Evolutionary conservation across 2,888 invertebrate genomes (phyloP), one percentile per base, ranked within the genome.

Genomic region (Magallana nippona): DNA sequence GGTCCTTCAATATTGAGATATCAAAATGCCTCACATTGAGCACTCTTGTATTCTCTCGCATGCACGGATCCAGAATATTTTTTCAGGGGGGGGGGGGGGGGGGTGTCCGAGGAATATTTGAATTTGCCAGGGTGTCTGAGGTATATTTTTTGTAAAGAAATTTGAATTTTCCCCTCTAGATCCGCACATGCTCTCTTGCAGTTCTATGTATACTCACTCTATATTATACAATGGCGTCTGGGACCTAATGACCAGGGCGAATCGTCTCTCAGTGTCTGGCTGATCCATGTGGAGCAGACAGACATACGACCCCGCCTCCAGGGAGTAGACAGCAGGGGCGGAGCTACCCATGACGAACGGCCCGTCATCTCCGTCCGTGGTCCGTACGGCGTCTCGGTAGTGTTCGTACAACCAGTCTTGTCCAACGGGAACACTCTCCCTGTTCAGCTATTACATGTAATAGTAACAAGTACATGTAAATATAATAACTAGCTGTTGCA

Each of bases 241-340:
- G 5, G 91, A 90, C 79, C 88, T 86, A 3, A 91, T 83, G 10
- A 87, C 95, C 88, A 97, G 95, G 86, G 96, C 95, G 94, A 96
- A 97, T 94, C 96, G 96, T 85, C 96, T 96, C 93, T 96, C 96
- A 86, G 96, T 95, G 94, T 96, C 96, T 83, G 96, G 95, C 85
- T 95, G 95, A 88, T 96, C 96, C 84, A 96, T 96, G 95, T 92
- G 96, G 85, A 97, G 96, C 89, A 97, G 96, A 83, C 96, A 96
- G 83, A 96, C 95, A 94, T 96, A 97, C 92, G 96, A 96, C 2
- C 97, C 97, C 13, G 96, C 95, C 79, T 96, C 96, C 91, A 97
- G 95, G 82, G 96, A 96, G 95, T 97, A 96, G 94, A 96, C 96
- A 56, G 96, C 96, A 79, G 96, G 96, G 94, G 96, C 96, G 89